Evolutionary conservation across 2,888 invertebrate genomes (phyloP).

Genomic region (Tinea semifulvella): DNA sequence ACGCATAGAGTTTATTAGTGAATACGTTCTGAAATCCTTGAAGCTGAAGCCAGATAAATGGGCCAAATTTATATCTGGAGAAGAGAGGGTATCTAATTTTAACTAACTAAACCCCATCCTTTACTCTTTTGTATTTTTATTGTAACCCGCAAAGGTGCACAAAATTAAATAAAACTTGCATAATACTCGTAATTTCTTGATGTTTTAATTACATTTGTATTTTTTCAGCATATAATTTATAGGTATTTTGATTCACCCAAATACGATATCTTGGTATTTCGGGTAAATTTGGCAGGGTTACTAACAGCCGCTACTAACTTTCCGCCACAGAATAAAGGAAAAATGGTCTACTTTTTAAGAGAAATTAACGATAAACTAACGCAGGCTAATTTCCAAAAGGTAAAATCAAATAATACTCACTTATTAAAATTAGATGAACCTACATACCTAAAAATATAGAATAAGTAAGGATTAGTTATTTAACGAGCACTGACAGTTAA

Average conservation of each 20-base stretch:
- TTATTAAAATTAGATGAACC: too few relatives aligned
- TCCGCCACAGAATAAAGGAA: constrained; percentile 68
- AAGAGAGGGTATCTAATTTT: constrained; percentile 76
- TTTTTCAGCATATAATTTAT: constrained; percentile 43
- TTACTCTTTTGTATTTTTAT: too few relatives aligned
- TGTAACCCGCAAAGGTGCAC: too few relatives aligned
- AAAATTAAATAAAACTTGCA: too few relatives aligned
- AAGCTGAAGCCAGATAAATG: constrained; percentile 89
- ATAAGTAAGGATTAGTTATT: too few relatives aligned
- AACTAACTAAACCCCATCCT: too few relatives aligned
- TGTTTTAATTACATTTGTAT: too few relatives aligned
- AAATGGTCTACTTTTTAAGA: constrained; percentile 82
- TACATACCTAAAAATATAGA: too few relatives aligned
- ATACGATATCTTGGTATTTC: constrained; percentile 64
- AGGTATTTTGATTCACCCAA: constrained; percentile 46
- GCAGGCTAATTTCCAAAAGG: constrained; percentile 60
- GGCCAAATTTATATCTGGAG: constrained; percentile 82
- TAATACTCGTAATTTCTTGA: too few relatives aligned
- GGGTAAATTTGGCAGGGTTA: constrained; percentile 68
- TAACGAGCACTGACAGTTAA: too few relatives aligned
- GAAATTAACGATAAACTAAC: constrained; percentile 69
- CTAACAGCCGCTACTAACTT: constrained; percentile 73
- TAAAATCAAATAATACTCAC: too few relatives aligned
- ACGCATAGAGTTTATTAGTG: constrained; percentile 81
- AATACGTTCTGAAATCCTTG: constrained; percentile 76